These are phyloP conservation scores for Tachina fera DNA, from an alignment of 2,888 invertebrate species.

Conservation along the genomic window DNA sequence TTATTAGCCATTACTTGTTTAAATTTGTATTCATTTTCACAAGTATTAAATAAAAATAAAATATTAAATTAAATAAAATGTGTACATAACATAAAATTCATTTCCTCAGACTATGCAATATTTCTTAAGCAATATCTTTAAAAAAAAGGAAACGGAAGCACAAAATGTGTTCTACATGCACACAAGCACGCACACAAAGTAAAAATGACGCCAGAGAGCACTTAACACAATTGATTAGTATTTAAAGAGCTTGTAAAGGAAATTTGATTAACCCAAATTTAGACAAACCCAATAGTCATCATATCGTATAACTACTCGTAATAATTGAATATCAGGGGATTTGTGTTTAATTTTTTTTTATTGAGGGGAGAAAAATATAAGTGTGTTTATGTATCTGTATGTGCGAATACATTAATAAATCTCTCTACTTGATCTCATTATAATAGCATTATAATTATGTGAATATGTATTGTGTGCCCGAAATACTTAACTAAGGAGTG, in stretches of 20 bases:
- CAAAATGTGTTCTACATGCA: not conserved
- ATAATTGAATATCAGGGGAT: constrained; percentile 30
- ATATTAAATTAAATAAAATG: not conserved
- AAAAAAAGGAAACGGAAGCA: constrained; percentile 40
- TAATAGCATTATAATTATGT: constrained; percentile 6
- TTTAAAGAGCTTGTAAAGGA: constrained; percentile 16
- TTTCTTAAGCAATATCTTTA: not conserved
- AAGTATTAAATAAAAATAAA: not conserved
- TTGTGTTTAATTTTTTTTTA: not conserved
- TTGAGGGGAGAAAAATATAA: constrained; percentile 1
- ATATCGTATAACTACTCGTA: not conserved
- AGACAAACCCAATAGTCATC: constrained; percentile 24
- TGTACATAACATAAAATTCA: not conserved
- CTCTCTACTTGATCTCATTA: constrained; percentile 34
- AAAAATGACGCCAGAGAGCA: not conserved
- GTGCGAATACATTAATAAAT: not conserved
- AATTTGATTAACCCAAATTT: constrained; percentile 50
- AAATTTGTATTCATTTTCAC: too few species aligned
- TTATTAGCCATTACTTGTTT: too few species aligned
- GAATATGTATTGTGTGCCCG: not conserved
- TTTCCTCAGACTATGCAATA: constrained; percentile 12
- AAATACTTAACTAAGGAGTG: not conserved
- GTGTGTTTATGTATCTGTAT: not conserved
- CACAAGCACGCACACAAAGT: not conserved
- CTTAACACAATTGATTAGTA: constrained; percentile 40